phyloP scores from a whole-genome alignment of 2,888 invertebrate species.

The Lasioglossum oenotherae region DNA sequence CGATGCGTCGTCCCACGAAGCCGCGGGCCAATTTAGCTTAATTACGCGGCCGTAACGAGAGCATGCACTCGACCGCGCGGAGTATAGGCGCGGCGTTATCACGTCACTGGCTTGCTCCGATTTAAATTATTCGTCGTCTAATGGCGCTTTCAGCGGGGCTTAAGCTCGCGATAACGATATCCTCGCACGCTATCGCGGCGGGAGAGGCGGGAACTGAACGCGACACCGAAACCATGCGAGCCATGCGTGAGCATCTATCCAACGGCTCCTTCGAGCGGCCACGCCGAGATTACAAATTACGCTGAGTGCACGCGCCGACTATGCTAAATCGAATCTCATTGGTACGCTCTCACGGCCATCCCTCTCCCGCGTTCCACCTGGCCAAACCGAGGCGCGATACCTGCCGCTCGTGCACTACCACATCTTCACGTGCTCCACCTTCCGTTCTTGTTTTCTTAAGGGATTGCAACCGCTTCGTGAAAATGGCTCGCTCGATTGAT shows the following conservation, averaged over 20 bases:
- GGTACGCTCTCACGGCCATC: conserved; percentile 3
- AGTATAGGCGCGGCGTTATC: conserved; percentile 50
- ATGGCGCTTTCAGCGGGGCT: conserved; percentile 66
- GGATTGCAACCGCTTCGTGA: neutral
- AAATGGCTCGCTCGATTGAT: neutral
- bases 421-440: neutral
- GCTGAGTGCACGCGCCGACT: conserved; percentile 47
- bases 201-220: neutral
- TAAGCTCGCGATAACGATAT: conserved; percentile 64
- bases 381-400: neutral
- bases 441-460: conserved; percentile 9
- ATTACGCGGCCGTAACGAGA: conserved; percentile 56
- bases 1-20: conserved; percentile 19
- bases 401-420: neutral
- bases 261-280: conserved; percentile 54
- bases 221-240: conserved; percentile 6
- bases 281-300: conserved; percentile 58
- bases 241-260: conserved; percentile 46
- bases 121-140: conserved; percentile 69
- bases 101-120: conserved; percentile 60
- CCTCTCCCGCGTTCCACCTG: neutral
- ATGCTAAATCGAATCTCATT: conserved; percentile 33
- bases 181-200: conserved; percentile 43
- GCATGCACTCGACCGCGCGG: conserved; percentile 31
- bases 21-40: conserved; percentile 62